Base-by-base conservation (phyloP, 2,888 invertebrate species). In the Morpho deidamia region DNA sequence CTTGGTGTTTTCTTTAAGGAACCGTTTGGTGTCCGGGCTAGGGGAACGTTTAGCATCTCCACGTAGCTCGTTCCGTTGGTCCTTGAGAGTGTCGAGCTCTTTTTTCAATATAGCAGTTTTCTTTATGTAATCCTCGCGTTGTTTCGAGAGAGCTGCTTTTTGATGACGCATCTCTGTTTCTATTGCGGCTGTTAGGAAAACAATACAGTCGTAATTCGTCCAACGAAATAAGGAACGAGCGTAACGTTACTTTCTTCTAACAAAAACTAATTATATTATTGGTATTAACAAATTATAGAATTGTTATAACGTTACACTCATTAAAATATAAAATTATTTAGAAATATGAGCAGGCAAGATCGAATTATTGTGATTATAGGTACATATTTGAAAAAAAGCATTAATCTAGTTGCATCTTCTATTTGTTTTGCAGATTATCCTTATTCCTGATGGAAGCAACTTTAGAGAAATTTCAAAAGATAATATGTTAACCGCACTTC, bases 141-240 rank as follows among this genome's bases (percentile, higher is more conserved):
- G 96, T 68, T 94, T 94, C 23, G 93, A 92, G 61, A 96, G 81
- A 53, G 95, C 95, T 7, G 94, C 94, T 74, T 94, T 94, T 78
- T 96, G 96, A 67, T 95, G 95, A 67, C 95, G 94, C 77, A 94
- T 92, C 87, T 96, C 96, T 62, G 95, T 93, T 65, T 95, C 95
- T 69, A 96, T 94, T 51, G 95, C 95, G 34, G 88, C 88, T 86
- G 82, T 56, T 67, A 64, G 71, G 69, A 65, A 62, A 67, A 66
- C 55, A 51, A 46, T 44, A 48, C 44, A 58, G 23, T 56, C 9
- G 58, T 11, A 23, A 52, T 33, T 11, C 14, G 14, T 35, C 34
- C 11, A 33, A 8, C 14, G 10, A 48, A 56, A 39, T 9, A 46
- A 10, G 34, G 4, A 65, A 60, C 52, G 52, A 67, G 68, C 67